These are phyloP conservation scores for Stenopsyche tienmushanensis DNA, from an alignment of 1,140 invertebrate genomes.

Conservation along the genomic window DNA sequence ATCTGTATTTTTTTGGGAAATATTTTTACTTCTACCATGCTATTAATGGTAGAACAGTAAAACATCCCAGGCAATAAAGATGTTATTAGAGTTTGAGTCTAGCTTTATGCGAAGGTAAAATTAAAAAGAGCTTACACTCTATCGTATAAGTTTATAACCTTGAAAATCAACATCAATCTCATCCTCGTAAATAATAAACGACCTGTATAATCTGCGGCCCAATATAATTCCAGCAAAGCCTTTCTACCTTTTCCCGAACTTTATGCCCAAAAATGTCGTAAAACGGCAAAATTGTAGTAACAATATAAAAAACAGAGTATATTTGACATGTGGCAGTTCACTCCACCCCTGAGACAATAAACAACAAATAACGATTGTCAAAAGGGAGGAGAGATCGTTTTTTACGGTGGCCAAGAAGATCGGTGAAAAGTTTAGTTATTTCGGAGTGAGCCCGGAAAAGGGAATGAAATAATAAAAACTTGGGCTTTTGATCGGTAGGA, in stretches of 20 bases:
- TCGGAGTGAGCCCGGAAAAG: neutral
- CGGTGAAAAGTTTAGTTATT: conserved; percentile 1
- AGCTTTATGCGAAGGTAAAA: no score
- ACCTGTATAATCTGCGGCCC: conserved; percentile 16
- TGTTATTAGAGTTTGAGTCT: no score
- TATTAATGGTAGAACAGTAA: no score
- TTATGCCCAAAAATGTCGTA: conserved; percentile 39
- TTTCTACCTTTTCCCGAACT: conserved; percentile 32
- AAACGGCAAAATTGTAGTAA: conserved; percentile 30
- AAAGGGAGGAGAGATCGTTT: conserved; percentile 19
- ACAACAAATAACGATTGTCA: conserved; percentile 33
- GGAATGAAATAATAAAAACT: conserved; percentile 36
- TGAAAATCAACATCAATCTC: conserved; percentile 4
- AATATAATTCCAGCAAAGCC: conserved; percentile 1
- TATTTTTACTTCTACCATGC: no score
- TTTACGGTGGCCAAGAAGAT: neutral
- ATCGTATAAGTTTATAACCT: no score
- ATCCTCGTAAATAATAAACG: conserved; percentile 31
- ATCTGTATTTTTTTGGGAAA: no score
- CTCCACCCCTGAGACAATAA: conserved; percentile 33
- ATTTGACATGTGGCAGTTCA: conserved; percentile 31
- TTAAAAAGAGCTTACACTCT: no score
- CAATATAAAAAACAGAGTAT: conserved; percentile 30
- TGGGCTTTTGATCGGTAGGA: conserved; percentile 34
- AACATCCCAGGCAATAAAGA: no score